Evolutionary conservation across 2,113 vertebrate genomes (phyloP), one percentile per base, ranked within the genome.

Genomic region (Calidris pugnax): DNA sequence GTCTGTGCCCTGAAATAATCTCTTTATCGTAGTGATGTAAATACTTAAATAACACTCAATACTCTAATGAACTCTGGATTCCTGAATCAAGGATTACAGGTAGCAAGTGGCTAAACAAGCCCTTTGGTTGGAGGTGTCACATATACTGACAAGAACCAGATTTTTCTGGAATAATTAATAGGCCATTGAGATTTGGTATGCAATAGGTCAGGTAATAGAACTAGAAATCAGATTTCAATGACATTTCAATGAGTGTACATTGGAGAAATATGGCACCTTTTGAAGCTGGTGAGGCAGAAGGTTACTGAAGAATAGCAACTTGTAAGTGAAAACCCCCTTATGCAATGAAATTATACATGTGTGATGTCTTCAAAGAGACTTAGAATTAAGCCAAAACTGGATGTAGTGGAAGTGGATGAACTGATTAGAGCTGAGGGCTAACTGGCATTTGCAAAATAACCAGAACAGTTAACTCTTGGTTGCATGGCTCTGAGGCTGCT

Each of bases 341-440:
- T 4, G 12, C n/a, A 79, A 71, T 37, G n/a, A 90, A 79, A 71
- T 71, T 89, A 51, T 63, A 64, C 15, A 9, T 50, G 53, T 87
- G 57, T 80, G 45, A 72, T 90, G 75, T 82, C 50, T 96, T 96
- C 86, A 89, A 56, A 68, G 67, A 86, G 68, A 88, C 57, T 94
- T 92, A 81, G 89, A 87, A 90, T 72, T 93, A 82, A 95, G 89
- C 16, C 85, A 89, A 89, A 91, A 93, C 43, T 77, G 66, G 78
- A 91, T 85, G 50, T 86, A 87, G 55, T 80, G 63, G 59, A 93
- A 96, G 71, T 41, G 88, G 55, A 35, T 24, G 82, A 86, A 45
- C 41, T 93, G 81, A 93, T 95, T 68, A 57, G 47, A 78, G 64
- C 75, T 89, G 62, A 79, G 43, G 93, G 75, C 64, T 95, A 43